Evolutionary conservation across 2,888 invertebrate genomes (phyloP).

Genomic region (Yponomeuta malinellus): DNA sequence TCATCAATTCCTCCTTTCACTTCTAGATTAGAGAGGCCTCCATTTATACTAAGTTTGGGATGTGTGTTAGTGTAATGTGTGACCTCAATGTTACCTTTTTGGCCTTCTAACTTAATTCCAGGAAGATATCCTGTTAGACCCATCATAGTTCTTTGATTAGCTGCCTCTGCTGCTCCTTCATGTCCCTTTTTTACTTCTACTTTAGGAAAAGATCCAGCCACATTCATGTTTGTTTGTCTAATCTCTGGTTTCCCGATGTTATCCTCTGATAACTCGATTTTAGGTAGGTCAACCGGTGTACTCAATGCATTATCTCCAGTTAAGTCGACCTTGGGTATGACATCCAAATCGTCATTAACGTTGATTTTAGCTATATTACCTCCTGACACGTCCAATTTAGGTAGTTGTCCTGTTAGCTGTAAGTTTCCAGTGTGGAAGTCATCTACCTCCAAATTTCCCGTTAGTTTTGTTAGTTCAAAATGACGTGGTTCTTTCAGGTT

Average conservation of each 20-base stretch:
- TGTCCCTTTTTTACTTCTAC: no score
- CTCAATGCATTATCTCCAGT: background rate
- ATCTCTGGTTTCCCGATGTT: no score
- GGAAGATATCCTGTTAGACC: background rate
- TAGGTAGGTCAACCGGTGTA: background rate
- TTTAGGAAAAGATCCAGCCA: no score
- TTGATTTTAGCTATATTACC: background rate
- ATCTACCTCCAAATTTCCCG: background rate
- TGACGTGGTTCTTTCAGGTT: no score
- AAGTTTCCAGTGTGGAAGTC: background rate
- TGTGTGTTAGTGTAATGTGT: background rate
- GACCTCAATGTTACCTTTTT: background rate
- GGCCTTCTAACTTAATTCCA: background rate
- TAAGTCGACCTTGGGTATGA: background rate
- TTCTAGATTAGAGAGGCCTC: background rate
- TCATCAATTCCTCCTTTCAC: no score
- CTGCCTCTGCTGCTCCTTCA: background rate
- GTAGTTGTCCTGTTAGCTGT: background rate
- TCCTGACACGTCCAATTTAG: background rate
- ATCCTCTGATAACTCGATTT: background rate
- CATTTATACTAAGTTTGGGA: background rate
- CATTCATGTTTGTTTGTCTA: no score
- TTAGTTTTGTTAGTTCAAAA: background rate
- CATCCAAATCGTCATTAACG: background rate
- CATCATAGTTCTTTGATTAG: background rate